These are phyloP conservation scores for Botia almorhae DNA, from an alignment of 2,797 vertebrate genomes.

Conservation along the genomic window DNA sequence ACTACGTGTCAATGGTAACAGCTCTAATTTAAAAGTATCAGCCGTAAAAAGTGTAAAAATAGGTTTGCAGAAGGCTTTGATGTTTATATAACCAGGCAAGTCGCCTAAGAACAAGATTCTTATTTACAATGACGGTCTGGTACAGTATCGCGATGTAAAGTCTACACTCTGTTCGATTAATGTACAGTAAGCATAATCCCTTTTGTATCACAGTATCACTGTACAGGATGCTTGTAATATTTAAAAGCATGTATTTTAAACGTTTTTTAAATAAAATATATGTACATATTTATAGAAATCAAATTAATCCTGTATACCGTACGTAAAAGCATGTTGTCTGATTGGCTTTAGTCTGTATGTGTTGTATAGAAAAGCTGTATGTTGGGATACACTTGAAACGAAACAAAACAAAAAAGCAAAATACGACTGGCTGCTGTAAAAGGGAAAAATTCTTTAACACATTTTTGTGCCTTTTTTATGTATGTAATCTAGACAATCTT, in stretches of 20 bases:
- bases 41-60: conserved; percentile 28
- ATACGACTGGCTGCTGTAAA: conserved; percentile 82
- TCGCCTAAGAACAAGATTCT: background rate
- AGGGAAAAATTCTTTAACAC: conserved; percentile 84
- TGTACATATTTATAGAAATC: conserved; percentile 71
- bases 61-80: conserved; percentile 11
- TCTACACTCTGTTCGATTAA: conserved; percentile 37
- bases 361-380: conserved; percentile 83
- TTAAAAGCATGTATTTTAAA: conserved; percentile 83
- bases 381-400: conserved; percentile 90
- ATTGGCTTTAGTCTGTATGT: conserved; percentile 81
- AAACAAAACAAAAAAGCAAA: conserved; percentile 71
- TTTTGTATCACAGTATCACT: conserved; percentile 86
- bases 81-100: conserved; percentile 25
- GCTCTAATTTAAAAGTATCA: conserved; percentile 1
- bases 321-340: conserved; percentile 86
- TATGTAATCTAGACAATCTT: conserved; percentile 97
- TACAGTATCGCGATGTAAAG: conserved; percentile 11
- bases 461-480: conserved; percentile 98
- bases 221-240: conserved; percentile 95
- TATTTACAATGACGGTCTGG: background rate
- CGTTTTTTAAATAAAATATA: conserved; percentile 74
- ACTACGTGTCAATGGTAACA: conserved; percentile 5
- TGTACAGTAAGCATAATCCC: conserved; percentile 67
- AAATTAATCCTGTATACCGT: conserved; percentile 59